Evolutionary conservation across 2,888 invertebrate species (phyloP).

Genomic region (Sarcophaga variegata): DNA sequence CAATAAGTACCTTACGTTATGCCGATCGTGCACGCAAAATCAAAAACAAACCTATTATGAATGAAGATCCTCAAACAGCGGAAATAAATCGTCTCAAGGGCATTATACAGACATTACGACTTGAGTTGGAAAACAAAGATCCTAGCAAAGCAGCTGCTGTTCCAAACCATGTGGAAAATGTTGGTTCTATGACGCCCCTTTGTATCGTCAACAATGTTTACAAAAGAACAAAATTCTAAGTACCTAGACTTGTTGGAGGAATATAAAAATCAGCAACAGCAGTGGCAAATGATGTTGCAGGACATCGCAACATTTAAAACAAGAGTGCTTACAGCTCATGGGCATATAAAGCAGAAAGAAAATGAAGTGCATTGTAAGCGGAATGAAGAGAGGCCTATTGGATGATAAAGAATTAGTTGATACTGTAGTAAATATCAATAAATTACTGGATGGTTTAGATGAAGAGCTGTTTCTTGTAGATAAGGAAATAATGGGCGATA

Average conservation of each 20-base stretch:
- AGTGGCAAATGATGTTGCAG: conserved; percentile 85
- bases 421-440: conserved; percentile 71
- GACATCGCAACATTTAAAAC: conserved; percentile 89
- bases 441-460: conserved; percentile 74
- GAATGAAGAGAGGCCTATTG: conserved; percentile 79
- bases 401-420: conserved; percentile 72
- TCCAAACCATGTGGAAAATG: conserved; percentile 63
- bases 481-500: conserved; percentile 74
- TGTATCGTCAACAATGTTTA: conserved; percentile 44
- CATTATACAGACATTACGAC: conserved; percentile 87
- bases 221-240: conserved; percentile 62
- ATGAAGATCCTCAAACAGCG: conserved; percentile 90
- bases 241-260: conserved; percentile 55
- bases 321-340: conserved; percentile 86
- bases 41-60: conserved; percentile 94
- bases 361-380: conserved; percentile 84
- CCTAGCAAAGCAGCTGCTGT: conserved; percentile 27
- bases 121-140: conserved; percentile 83
- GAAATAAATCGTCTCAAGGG: conserved; percentile 89
- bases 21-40: conserved; percentile 93
- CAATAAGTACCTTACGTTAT: conserved; percentile 93
- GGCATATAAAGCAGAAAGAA: conserved; percentile 85
- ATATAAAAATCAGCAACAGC: conserved; percentile 75
- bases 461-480: conserved; percentile 75
- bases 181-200: conserved; percentile 48